Base-by-base conservation (phyloP, 2,797 vertebrate species). In the Cichlasoma orientale region DNA sequence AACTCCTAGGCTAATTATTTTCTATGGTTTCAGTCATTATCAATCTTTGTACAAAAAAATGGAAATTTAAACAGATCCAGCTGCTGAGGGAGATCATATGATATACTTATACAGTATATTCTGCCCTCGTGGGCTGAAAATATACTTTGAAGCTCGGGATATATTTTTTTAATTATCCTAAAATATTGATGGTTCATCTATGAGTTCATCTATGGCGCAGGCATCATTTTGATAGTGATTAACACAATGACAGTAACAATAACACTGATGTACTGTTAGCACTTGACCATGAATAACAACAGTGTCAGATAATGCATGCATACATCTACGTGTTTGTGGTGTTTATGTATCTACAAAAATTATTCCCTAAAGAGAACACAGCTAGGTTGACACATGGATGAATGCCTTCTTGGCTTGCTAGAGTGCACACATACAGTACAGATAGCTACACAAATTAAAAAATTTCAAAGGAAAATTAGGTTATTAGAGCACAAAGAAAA, bases 401-500 rank as follows among this genome's bases (percentile, higher is more conserved):
- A 54, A 47, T 38, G 19, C 5, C n/a, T 55, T 55, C 13, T 41
- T 33, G 14, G 53, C 13, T 66, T 55, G 50, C 72, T 19, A 44
- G 16, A 54, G 13, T 55, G 44, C 21, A 55, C 33, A 69, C 4
- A 25, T 56, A 50, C 31, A 33, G 31, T 56, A 50, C 31, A 33
- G 31, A 75, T 57, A 31, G 70, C 29, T 27, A 13, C 36, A n/a
- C 18, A 41, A 27, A 74, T 55, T 36, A 47, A 18, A 70, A 21
- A 9, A 21, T 29, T 52, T 36, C 14, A 50, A 63, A 80, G 10
- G 31, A 66, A 78, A 66, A 72, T 78, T 41, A n/a, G 55, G 77
- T 54, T 50, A n/a, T 27, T 25, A 44, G 36, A 25, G 59, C 13
- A 19, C 27, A 66, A 31, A 18, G n/a, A 38, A 69, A 27, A 54